These are phyloP conservation scores for Pipa parva DNA, from an alignment of 2,113 vertebrate species.

Conservation along the genomic window DNA sequence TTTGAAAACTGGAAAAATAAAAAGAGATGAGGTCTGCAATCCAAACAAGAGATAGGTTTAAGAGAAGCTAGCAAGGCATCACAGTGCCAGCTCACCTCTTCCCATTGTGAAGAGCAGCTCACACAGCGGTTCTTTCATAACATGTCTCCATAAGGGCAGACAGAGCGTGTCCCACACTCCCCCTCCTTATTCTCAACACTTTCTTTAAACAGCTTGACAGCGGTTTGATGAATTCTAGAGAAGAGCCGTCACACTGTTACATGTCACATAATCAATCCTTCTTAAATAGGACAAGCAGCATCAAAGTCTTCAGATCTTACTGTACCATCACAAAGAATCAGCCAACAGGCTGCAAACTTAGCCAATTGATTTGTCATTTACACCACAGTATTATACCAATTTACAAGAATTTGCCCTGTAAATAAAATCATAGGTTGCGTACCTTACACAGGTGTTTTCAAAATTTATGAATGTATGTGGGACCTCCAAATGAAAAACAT, in stretches of 20 bases:
- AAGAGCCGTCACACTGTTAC: slow-evolving; percentile 25
- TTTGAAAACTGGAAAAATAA: no score
- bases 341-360: background rate
- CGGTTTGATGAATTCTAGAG: slow-evolving; percentile 22
- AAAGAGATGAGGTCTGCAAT: no score
- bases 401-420: no score
- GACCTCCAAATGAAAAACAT: no score
- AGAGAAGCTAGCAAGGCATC: slow-evolving; percentile 15
- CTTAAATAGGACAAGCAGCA: slow-evolving; percentile 31
- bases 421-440: no score
- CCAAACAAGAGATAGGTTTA: no score
- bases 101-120: slow-evolving; percentile 13
- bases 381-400: background rate
- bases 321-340: background rate
- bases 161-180: slow-evolving; percentile 1
- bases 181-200: slow-evolving; percentile 3
- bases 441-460: no score
- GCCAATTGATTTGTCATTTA: background rate
- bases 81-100: slow-evolving; percentile 30
- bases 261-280: slow-evolving; percentile 38
- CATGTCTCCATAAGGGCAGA: slow-evolving; percentile 27
- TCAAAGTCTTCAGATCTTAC: slow-evolving; percentile 5
- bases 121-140: slow-evolving; percentile 23
- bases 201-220: slow-evolving; percentile 26
- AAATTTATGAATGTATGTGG: no score